Evolutionary conservation across 64 coral and sea anemone species (phyloP).

Genomic region (Stylophora pistillata): DNA sequence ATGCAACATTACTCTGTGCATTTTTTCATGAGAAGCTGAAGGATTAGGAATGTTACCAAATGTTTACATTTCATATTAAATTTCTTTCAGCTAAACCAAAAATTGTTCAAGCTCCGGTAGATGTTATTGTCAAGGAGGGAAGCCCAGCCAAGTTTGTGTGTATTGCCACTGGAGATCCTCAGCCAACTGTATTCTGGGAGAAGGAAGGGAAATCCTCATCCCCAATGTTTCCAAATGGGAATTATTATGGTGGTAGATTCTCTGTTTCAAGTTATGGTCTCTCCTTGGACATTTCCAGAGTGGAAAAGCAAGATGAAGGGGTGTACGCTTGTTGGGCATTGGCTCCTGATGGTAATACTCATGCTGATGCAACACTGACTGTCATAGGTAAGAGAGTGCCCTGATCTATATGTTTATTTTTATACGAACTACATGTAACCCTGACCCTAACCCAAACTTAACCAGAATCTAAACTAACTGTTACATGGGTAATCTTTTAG

Average conservation of each 20-base stretch:
- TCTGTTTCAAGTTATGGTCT: conserved; percentile 31
- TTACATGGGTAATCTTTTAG: background rate
- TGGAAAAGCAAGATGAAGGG: conserved; percentile 52
- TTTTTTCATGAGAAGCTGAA: too few species aligned
- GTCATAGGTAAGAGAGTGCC: conserved; percentile 44
- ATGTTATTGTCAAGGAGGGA: conserved; percentile 65
- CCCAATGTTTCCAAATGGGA: conserved; percentile 60
- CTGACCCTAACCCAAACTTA: background rate
- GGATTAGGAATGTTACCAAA: too few species aligned
- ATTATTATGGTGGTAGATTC: conserved; percentile 11
- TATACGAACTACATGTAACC: background rate
- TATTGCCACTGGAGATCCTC: conserved; percentile 47
- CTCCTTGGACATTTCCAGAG: conserved; percentile 21
- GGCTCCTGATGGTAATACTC: background rate
- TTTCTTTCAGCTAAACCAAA: conserved; percentile 65
- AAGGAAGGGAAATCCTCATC: background rate
- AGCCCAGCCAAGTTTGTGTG: conserved; percentile 57
- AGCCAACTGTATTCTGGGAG: conserved; percentile 76
- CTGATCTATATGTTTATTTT: background rate
- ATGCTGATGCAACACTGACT: conserved; percentile 23
- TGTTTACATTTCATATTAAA: background rate
- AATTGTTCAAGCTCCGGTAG: conserved; percentile 54
- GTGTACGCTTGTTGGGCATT: conserved; percentile 52
- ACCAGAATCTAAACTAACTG: background rate
- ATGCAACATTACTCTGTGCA: too few species aligned